Base-by-base conservation (phyloP, 2,113 vertebrate species). In the Vanacampus margaritifer region DNA sequence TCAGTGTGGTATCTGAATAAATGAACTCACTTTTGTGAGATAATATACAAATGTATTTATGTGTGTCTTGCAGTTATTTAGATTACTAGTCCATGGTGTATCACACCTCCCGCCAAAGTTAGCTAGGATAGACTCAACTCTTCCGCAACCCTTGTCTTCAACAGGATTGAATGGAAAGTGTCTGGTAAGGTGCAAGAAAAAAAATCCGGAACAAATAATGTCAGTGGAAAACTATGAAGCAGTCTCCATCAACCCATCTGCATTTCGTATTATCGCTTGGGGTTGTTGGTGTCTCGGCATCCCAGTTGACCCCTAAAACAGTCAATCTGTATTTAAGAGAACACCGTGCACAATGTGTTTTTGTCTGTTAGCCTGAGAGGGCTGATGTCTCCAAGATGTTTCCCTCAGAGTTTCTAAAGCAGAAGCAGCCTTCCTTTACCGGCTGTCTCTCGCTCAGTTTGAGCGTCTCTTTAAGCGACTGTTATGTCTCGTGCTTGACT, bases 401-500 rank as follows among this genome's bases (percentile, higher is more conserved):
- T 41, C 71, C 71, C 67, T 63, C 53, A 57, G 64, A 53, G 16
- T 64, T 60, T 56, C 56, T 54, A 51, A 68, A 69, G 62, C 57
- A 19, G 69, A 64, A 64, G 60, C 61, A 13, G 48, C 26, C 65
- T 39, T 71, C 67, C 65, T 56, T 67, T 65, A 53, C 32, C 24
- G 4, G 9, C 75, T 17, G 72, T 64, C 71, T 85, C 21, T 64
- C 54, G 61, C 73, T 72, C 73, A 13, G 68, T n/a, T 2, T 45
- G 32, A 70, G 61, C 64, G 26, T 74, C 78, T 82, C 76, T 66
- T 59, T 69, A 72, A 69, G 78, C 69, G 73, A 84, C 74, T 81
- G 74, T 73, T 70, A 75, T 76, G 82, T 83, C 80, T 71, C 17
- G 50, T 78, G 86, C 77, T 64, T 83, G 85, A 77, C 65, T 83